Percentiles rank a stretch among this genome's conserved stretches.
phyloP scores from a whole-genome alignment of 2,888 invertebrate genomes.

The Hoplodrina blanda region DNA sequence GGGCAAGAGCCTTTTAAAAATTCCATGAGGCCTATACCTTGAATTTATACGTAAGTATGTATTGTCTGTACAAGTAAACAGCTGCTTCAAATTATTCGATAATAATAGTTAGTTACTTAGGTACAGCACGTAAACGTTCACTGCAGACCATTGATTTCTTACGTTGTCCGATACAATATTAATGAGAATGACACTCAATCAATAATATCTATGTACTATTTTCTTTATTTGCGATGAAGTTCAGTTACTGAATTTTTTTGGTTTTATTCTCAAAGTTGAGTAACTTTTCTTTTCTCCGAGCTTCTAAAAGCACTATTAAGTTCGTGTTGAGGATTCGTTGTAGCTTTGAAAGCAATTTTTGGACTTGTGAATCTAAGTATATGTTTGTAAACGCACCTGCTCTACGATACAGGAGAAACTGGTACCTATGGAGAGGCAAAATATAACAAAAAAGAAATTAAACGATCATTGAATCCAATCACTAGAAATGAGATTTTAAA shows the following conservation, averaged over 20 bases:
- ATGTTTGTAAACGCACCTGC: too few relatives aligned
- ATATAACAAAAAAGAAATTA: too few relatives aligned
- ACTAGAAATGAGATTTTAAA: too few relatives aligned
- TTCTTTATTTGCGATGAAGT: not conserved
- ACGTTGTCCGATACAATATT: not conserved
- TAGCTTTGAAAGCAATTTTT: too few relatives aligned
- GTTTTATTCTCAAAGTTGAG: not conserved
- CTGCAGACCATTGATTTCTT: conserved; percentile 34
- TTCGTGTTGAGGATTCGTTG: too few relatives aligned
- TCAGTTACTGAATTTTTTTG: not conserved
- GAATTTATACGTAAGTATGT: conserved; percentile 9
- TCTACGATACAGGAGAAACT: too few relatives aligned
- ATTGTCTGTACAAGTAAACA: not conserved
- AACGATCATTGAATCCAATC: too few relatives aligned
- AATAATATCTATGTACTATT: not conserved
- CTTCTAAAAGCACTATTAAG: not conserved
- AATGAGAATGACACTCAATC: not conserved
- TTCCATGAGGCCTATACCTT: not conserved
- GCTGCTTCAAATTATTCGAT: not conserved
- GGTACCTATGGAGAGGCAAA: too few relatives aligned
- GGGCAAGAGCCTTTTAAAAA: not conserved
- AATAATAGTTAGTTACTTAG: conserved; percentile 4
- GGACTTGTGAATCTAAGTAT: too few relatives aligned
- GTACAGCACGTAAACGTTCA: not conserved
- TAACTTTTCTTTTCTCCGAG: not conserved